phyloP scores from a whole-genome alignment of 2,888 invertebrate species.

The Oasisia sp. region DNA sequence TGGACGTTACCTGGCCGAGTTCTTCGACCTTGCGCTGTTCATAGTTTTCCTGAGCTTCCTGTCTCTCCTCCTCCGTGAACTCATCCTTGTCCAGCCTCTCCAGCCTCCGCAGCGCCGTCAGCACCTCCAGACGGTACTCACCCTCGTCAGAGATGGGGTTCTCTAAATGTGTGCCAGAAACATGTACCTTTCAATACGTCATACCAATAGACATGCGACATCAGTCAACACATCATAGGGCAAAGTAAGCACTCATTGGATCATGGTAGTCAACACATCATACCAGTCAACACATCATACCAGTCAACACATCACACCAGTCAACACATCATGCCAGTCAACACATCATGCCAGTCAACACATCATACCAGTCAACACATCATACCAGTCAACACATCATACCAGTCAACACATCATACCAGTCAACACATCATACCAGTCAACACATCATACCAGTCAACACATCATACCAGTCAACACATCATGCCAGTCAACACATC shows the following conservation, averaged over 20 bases:
- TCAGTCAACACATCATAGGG: background rate
- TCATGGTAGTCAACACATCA: background rate
- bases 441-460: background rate
- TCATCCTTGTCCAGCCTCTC: constrained; percentile 65
- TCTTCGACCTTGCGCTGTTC: constrained; percentile 58
- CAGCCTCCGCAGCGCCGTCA: constrained; percentile 59
- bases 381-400: background rate
- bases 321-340: background rate
- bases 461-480: background rate
- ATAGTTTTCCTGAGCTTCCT: constrained; percentile 61
- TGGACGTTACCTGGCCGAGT: constrained; percentile 31
- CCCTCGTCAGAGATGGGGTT: constrained; percentile 64
- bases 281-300: background rate
- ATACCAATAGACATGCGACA: background rate
- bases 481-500: background rate
- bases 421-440: background rate
- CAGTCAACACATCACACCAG: background rate
- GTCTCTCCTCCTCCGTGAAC: constrained; percentile 61
- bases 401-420: background rate
- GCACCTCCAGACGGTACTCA: constrained; percentile 63
- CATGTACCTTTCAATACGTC: background rate
- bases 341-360: background rate
- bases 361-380: background rate
- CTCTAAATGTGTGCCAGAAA: constrained; percentile 44
- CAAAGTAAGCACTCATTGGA: background rate